Evolutionary conservation across 2,888 invertebrate species (phyloP).

Genomic region (Epirrita christyi): DNA sequence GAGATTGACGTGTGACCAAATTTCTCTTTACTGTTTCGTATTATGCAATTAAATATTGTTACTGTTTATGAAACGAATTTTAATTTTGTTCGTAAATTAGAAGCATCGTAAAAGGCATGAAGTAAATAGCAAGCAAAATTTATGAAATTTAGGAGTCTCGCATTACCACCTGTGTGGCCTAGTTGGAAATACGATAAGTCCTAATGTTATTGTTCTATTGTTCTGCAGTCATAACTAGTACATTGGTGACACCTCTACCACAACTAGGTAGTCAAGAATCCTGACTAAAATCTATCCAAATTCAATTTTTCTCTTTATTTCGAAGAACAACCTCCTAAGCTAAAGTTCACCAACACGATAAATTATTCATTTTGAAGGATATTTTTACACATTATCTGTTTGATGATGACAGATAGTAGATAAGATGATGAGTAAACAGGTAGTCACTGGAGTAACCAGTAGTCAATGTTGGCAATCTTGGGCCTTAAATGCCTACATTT

Average conservation of each 20-base stretch:
- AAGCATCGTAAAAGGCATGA: slow-evolving; percentile 10
- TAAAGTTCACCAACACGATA: too few relatives aligned
- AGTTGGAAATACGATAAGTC: slow-evolving; percentile 44
- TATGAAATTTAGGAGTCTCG: slow-evolving; percentile 34
- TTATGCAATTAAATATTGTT: slow-evolving; percentile 21
- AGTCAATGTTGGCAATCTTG: too few relatives aligned
- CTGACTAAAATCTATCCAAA: slow-evolving; percentile 4
- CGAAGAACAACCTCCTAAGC: too few relatives aligned
- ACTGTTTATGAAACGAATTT: slow-evolving; percentile 19
- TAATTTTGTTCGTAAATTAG: background rate
- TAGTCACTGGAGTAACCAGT: too few relatives aligned
- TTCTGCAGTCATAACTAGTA: slow-evolving; percentile 22
- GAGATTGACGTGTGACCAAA: slow-evolving; percentile 74
- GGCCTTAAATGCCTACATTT: too few relatives aligned
- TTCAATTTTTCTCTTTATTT: background rate
- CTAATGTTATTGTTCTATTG: slow-evolving; percentile 46
- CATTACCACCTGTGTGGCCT: slow-evolving; percentile 46
- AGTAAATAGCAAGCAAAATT: slow-evolving; percentile 19
- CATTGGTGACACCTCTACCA: slow-evolving; percentile 11
- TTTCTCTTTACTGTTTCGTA: slow-evolving; percentile 58
- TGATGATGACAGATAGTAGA: too few relatives aligned
- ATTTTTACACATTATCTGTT: too few relatives aligned
- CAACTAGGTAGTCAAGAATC: background rate
- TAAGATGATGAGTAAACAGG: too few relatives aligned
- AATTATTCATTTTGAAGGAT: too few relatives aligned